A percentile compares a stretch with the other conserved stretches of the same genome.
Conservation (phyloP, 2,888 invertebrate species). For the Cheilosia grossa region DNA sequence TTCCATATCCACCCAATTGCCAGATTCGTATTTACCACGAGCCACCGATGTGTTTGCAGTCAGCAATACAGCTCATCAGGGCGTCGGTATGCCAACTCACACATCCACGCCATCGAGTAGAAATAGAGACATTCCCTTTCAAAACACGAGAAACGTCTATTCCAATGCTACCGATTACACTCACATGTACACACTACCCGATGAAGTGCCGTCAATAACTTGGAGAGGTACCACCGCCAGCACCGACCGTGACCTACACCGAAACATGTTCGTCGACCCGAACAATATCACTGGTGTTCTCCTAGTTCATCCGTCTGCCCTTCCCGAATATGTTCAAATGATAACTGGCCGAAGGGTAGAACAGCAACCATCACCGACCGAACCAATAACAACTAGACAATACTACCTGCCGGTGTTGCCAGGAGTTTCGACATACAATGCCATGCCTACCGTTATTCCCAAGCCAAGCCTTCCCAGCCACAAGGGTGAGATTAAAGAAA, state of each 20-base stretch:
- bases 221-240: conserved; percentile 47
- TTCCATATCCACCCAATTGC: conserved; percentile 48
- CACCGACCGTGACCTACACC: conserved; percentile 30
- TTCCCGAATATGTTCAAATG: conserved; percentile 65
- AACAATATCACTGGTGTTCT: conserved; percentile 56
- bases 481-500: conserved; percentile 62
- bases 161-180: conserved; percentile 51
- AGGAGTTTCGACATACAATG: conserved; percentile 42
- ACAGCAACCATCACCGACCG: conserved; percentile 65
- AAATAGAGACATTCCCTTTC: conserved; percentile 31
- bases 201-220: conserved; percentile 39
- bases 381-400: conserved; percentile 62
- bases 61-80: conserved; percentile 51
- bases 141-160: conserved; percentile 31
- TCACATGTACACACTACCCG: conserved; percentile 58
- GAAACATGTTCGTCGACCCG: conserved; percentile 39
- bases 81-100: conserved; percentile 12
- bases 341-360: conserved; percentile 60
- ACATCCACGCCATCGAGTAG: conserved; percentile 29
- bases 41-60: conserved; percentile 48
- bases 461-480: conserved; percentile 33
- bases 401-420: conserved; percentile 52
- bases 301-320: conserved; percentile 59
- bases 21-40: conserved; percentile 60
- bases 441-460: conserved; percentile 30